Evolutionary conservation across 2,113 vertebrate species (phyloP).

Genomic region (Chrysemys picta): DNA sequence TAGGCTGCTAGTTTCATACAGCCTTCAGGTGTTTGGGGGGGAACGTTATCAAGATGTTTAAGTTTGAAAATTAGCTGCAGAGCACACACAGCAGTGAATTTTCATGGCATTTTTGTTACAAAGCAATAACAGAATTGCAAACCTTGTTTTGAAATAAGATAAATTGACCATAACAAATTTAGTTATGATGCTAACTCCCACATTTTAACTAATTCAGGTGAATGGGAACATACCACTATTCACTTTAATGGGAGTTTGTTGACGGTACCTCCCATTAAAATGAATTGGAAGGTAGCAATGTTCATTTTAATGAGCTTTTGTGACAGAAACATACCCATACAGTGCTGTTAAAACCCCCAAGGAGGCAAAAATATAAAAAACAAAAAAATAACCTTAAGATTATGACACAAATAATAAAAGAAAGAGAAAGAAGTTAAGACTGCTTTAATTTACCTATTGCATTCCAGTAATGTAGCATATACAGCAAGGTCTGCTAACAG

Average conservation of each 20-base stretch:
- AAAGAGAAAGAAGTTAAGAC: background rate
- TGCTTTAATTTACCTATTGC: background rate
- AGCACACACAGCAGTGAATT: background rate
- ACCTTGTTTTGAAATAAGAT: background rate
- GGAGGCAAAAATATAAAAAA: background rate
- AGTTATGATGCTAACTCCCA: slow-evolving; percentile 6
- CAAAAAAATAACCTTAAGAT: background rate
- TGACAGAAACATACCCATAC: background rate
- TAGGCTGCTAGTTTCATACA: background rate
- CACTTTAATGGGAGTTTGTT: background rate
- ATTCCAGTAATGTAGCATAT: background rate
- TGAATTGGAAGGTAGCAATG: background rate
- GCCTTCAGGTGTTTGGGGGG: background rate
- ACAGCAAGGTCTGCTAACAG: background rate
- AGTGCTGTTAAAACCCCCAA: background rate
- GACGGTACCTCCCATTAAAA: background rate
- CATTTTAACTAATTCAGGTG: background rate
- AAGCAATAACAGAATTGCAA: background rate
- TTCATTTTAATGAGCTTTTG: background rate
- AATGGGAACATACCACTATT: background rate
- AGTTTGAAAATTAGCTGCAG: background rate
- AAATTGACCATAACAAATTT: slow-evolving; percentile 10
- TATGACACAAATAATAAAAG: background rate
- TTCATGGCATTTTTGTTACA: background rate
- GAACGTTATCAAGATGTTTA: background rate